A percentile compares a stretch with the other conserved stretches of the same genome.
Conservation (phyloP, 64 coral and sea anemone species). For the Platygyra sinensis region DNA sequence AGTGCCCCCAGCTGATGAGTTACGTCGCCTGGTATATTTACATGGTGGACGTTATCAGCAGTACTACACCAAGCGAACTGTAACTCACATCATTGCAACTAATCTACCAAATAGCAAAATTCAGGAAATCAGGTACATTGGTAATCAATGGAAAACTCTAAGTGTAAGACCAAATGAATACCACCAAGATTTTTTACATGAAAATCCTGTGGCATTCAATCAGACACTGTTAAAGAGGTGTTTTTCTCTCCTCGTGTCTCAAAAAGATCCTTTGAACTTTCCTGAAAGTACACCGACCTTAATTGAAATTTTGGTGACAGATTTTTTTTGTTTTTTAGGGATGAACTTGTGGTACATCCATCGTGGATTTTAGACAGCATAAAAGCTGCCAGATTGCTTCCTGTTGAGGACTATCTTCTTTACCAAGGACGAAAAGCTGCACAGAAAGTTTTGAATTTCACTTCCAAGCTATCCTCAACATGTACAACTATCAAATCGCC, state of each 20-base stretch:
- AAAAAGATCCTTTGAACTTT: not conserved
- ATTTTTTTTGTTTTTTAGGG: conserved; percentile 46
- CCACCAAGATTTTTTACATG: too few relatives aligned
- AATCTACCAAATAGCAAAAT: conserved; percentile 97
- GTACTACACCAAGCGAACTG: conserved; percentile 82
- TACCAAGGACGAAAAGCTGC: conserved; percentile 55
- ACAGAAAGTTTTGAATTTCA: conserved; percentile 59
- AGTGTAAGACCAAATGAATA: too few relatives aligned
- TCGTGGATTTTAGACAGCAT: conserved; percentile 96
- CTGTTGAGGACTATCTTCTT: conserved; percentile 73
- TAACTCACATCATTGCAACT: conserved; percentile 95
- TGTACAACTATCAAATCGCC: not conserved
- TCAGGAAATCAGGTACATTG: conserved; percentile 78
- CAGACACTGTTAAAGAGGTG: too few relatives aligned
- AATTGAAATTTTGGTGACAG: too few relatives aligned
- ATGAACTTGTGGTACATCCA: conserved; percentile 87
- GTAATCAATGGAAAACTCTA: not conserved
- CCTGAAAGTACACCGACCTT: not conserved
- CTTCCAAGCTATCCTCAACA: conserved; percentile 18
- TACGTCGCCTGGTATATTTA: conserved; percentile 64
- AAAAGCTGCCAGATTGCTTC: conserved; percentile 59
- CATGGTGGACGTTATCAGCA: conserved; percentile 86
- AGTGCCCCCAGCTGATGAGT: conserved; percentile 92
- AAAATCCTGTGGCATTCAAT: too few relatives aligned
- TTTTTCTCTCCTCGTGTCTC: too few relatives aligned